Base-by-base conservation (phyloP, 2,113 vertebrate genomes). In the Todiramphus saurophagus region DNA sequence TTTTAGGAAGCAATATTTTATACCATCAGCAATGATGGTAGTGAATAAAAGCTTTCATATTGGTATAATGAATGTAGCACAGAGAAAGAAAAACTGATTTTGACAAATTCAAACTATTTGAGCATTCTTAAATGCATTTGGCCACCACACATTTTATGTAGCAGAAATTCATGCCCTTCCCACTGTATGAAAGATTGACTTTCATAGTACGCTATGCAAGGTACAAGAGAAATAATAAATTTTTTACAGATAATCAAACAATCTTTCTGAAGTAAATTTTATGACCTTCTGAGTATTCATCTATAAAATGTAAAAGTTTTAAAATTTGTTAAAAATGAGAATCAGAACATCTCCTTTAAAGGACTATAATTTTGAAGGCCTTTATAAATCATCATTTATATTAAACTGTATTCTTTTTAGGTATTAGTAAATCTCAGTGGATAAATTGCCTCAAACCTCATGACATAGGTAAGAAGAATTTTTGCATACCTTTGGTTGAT, bases 1-100 rank as follows among this genome's bases (percentile, higher is more conserved):
- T 98, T 97, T 95, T 96, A 96, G 96, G 94, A 98, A 98, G 95
- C 96, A 96, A 30, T 94, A 87, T 97, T 97, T 97, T 93, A 95
- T 95, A 95, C 67, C 51, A 94, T 88, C 75, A 96, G 76, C 83
- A 81, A 96, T 96, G 97, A 96, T 69, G 84, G 88, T 70, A 62
- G 51, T 68, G 84, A 96, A 97, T 94, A 92, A 77, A 92, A 94
- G 60, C 92, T 97, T 98, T 97, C 89, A 77, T 97, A 92, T 96
- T 94, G 85, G 56, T 96, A 83, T 93, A 95, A 97, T 25, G 37
- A 93, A 95, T 89, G 93, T 48, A 97, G 82, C 56, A 92, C 76
- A 94, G 55, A 28, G 53, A 93, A 74, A 91, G 18, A 81, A 94
- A 94, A 96, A 76, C 46, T 53, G 43, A 97, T 96, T 96, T 94